Evolutionary conservation across 2,888 invertebrate genomes (phyloP).

Genomic region (Leucophenga montana): DNA sequence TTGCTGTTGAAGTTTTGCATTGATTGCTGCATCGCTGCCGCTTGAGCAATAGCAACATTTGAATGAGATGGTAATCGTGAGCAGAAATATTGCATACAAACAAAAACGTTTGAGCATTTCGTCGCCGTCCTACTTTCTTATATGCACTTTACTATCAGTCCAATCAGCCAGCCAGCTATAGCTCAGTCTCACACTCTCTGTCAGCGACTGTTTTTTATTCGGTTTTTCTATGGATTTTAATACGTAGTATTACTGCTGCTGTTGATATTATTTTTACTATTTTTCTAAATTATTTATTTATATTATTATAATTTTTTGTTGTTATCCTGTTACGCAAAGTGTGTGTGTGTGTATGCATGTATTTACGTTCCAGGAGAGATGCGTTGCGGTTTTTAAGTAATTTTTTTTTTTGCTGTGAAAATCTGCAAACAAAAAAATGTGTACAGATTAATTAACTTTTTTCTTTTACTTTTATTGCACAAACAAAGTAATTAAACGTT

Average conservation of each 20-base stretch:
- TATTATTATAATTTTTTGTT: background rate
- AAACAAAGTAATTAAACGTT: too few species aligned
- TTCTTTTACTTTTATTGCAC: too few species aligned
- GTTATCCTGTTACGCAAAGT: too few species aligned
- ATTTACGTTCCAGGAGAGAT: too few species aligned
- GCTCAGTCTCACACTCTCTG: conserved; percentile 6
- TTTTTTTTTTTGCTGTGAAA: too few species aligned
- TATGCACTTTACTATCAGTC: background rate
- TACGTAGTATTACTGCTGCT: background rate
- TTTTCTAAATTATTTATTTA: too few species aligned
- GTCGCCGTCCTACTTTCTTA: background rate
- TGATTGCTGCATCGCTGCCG: conserved; percentile 43
- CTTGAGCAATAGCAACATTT: conserved; percentile 52
- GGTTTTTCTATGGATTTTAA: background rate
- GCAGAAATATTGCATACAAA: conserved; percentile 45
- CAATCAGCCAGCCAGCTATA: background rate
- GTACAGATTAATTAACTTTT: too few species aligned
- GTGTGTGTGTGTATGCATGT: too few species aligned
- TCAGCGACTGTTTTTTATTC: background rate
- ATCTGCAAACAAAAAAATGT: too few species aligned
- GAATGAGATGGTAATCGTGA: conserved; percentile 50
- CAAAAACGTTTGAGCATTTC: conserved; percentile 36
- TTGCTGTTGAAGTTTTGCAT: conserved; percentile 16
- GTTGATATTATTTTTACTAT: too few species aligned
- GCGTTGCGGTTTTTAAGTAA: too few species aligned